Conservation (phyloP, 2,113 vertebrate genomes). For the Himantopus leucocephalus region DNA sequence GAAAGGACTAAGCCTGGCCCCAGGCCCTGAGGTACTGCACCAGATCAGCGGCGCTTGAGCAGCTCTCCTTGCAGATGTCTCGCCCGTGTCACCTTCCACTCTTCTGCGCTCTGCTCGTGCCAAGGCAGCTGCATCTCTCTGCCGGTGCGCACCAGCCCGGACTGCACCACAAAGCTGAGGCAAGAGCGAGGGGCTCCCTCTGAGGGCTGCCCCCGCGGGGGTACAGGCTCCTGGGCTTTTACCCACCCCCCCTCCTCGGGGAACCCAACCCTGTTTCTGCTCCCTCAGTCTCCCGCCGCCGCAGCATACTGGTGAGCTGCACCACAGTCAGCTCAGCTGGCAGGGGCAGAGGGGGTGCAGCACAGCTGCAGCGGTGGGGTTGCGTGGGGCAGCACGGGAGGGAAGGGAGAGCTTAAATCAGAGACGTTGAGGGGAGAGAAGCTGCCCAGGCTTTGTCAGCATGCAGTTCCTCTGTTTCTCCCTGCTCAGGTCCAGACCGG, state of each 20-base stretch:
- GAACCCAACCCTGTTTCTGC: not conserved
- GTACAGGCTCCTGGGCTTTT: not conserved
- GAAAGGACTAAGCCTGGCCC: not conserved
- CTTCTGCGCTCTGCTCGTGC: fast-evolving
- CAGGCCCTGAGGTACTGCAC: not conserved
- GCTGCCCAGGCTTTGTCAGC: not conserved
- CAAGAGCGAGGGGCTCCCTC: not conserved
- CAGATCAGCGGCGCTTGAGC: not conserved
- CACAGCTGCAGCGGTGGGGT: not conserved
- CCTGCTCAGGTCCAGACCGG: not conserved
- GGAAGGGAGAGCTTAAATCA: not conserved
- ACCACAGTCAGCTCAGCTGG: fast-evolving
- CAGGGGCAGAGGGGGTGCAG: not conserved
- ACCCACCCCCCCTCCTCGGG: not conserved
- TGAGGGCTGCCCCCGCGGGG: fast-evolving
- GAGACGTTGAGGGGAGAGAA: not conserved
- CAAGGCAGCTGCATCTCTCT: not conserved
- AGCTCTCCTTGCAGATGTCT: not conserved
- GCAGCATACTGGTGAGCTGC: not conserved
- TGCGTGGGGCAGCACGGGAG: not conserved
- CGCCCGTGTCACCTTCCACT: not conserved
- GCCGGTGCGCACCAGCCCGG: fast-evolving
- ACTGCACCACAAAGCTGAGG: not conserved
- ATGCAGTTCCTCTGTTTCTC: not conserved
- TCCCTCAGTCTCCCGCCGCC: not conserved